Evolutionary conservation across 2,113 vertebrate genomes (phyloP).

Genomic region (Cyphomyrus plagiostoma): DNA sequence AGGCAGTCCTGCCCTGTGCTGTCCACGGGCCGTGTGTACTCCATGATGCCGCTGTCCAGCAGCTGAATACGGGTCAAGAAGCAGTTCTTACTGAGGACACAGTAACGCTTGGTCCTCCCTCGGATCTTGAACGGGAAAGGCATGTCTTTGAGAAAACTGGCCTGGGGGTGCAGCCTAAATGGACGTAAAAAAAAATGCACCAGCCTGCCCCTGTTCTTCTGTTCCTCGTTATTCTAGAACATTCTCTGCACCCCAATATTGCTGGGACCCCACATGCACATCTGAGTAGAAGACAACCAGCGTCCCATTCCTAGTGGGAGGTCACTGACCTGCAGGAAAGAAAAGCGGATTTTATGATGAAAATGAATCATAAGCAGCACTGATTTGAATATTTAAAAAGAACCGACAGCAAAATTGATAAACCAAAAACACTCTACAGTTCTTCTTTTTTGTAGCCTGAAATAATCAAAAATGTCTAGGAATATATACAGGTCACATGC

Average conservation of each 20-base stretch:
- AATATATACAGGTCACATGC: not conserved
- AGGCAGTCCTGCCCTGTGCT: slow-evolving; percentile 92
- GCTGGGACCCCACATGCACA: slow-evolving; percentile 49
- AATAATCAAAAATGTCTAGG: not conserved
- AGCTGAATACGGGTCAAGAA: slow-evolving; percentile 87
- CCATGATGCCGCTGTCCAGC: slow-evolving; percentile 81
- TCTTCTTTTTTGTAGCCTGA: not conserved
- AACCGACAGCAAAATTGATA: not conserved
- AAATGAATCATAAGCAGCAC: not conserved
- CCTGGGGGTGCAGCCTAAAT: slow-evolving; percentile 26
- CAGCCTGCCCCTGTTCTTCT: slow-evolving; percentile 26
- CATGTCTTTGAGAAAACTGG: slow-evolving; percentile 62
- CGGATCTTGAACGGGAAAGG: slow-evolving; percentile 83
- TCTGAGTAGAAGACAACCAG: slow-evolving; percentile 53
- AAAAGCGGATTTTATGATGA: not conserved
- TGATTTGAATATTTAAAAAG: not conserved
- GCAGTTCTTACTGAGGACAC: slow-evolving; percentile 93
- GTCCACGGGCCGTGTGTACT: slow-evolving; percentile 88
- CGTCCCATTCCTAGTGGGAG: slow-evolving; percentile 60
- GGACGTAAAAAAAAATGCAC: slow-evolving; percentile 30
- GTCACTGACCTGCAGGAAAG: slow-evolving; percentile 25
- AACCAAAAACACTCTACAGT: not conserved
- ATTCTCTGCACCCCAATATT: not conserved
- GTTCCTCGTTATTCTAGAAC: slow-evolving; percentile 50
- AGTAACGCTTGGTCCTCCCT: slow-evolving; percentile 85